A percentile compares a stretch with the other conserved stretches of the same genome.
phyloP scores from a whole-genome alignment of 2,888 invertebrate species.

The Biston betularia region DNA sequence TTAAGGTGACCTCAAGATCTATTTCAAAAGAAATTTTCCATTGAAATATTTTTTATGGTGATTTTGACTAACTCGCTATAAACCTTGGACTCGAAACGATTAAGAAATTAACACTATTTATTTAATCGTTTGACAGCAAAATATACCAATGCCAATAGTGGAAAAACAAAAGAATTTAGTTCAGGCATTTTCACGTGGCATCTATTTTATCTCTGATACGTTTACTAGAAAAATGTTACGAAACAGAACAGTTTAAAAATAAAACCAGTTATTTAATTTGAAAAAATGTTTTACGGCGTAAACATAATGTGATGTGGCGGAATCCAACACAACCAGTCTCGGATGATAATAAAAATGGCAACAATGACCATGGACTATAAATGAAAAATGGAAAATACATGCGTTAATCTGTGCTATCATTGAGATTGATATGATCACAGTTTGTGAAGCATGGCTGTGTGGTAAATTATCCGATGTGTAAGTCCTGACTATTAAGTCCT shows the following conservation, averaged over 20 bases:
- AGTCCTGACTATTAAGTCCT: too few relatives aligned
- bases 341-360: slow-evolving; percentile 10
- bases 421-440: background rate
- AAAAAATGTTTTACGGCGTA: background rate
- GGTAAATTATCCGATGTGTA: too few relatives aligned
- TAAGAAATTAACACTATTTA: background rate
- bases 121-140: background rate
- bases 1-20: slow-evolving; percentile 14
- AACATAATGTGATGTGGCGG: slow-evolving; percentile 5
- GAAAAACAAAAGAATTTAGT: background rate
- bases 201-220: background rate
- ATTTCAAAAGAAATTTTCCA: slow-evolving; percentile 11
- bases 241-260: slow-evolving; percentile 5
- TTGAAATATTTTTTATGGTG: background rate
- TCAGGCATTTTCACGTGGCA: background rate
- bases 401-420: slow-evolving; percentile 3
- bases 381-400: too few relatives aligned
- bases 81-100: slow-evolving; percentile 5
- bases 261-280: background rate
- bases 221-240: background rate
- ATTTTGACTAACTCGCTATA: background rate
- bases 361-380: background rate
- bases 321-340: background rate
- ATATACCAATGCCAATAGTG: background rate
- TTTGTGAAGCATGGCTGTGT: background rate